Base-by-base conservation (phyloP, 2,797 vertebrate species). In the Rhinogobio ventralis region DNA sequence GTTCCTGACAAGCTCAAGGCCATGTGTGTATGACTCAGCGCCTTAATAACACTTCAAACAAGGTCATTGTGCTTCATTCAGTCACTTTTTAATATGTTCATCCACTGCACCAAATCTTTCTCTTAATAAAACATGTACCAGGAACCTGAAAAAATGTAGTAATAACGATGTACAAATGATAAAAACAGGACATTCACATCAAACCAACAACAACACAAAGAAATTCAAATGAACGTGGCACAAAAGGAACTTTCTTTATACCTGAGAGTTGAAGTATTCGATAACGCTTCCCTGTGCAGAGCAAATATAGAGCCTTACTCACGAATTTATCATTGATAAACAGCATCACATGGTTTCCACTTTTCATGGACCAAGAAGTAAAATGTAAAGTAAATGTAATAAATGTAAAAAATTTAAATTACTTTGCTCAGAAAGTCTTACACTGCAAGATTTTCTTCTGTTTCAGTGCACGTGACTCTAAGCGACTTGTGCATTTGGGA, bases 261-360 rank as follows among this genome's bases (percentile, higher is more conserved):
- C 75, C 85, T 71, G 82, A 86, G 83, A 36, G 68, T 19, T 55
- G 17, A 69, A 64, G 53, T 57, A 75, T n/a, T 62, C 4, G 25
- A 39, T 74, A 39, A 72, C 64, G 72, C 85, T 86, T 88, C 76
- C 71, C 73, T 51, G 28, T 83, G 55, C 77, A 30, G 55, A 13
- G 14, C 55, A 84, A 60, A 76, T 72, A 11, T 30, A 53, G 45
- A 51, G 62, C 3, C 46, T 6, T 66, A 69, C 62, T 23, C 25
- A n/a, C 2, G 0, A 62, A 25, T 25, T n/a, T 30, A 62, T 53
- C 46, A 74, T 5, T 51, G 28, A 23, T 53, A 7, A 67, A n/a
- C 33, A 23, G 36, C 79, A 19, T 53, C 15, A 25, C 30, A 25
- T 4, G 0, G 7, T 25, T 39, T 7, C 20, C 13, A 7, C n/a